Percentiles rank a stretch among this genome's conserved stretches.
These are phyloP conservation scores for Meteorus sp. DNA, from an alignment of 1,140 invertebrate species.

Conservation along the genomic window DNA sequence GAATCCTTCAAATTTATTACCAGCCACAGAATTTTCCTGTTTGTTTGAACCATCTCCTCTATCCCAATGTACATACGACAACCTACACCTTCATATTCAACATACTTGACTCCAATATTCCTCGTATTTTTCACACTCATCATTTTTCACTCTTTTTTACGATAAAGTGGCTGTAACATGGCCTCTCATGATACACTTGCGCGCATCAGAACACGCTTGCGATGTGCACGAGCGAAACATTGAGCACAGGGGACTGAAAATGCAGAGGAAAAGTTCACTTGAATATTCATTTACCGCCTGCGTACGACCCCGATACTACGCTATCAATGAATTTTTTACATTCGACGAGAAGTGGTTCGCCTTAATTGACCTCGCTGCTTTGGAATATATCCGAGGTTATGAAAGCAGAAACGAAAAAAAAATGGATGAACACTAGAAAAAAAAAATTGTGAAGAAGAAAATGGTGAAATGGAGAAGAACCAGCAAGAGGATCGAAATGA, in stretches of 20 bases:
- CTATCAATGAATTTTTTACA: slow-evolving; percentile 31
- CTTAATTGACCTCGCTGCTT: slow-evolving; percentile 18
- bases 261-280: slow-evolving; percentile 16
- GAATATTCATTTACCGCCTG: slow-evolving; percentile 17
- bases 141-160: background rate
- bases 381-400: slow-evolving; percentile 7
- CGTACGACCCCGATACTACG: slow-evolving; percentile 13
- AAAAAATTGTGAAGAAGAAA: too few relatives aligned
- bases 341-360: slow-evolving; percentile 25
- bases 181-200: background rate
- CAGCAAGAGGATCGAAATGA: background rate
- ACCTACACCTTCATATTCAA: too few relatives aligned
- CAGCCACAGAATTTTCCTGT: too few relatives aligned
- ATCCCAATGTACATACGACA: too few relatives aligned
- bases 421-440: background rate
- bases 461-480: background rate
- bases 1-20: too few relatives aligned
- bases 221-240: background rate
- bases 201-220: background rate
- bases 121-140: too few relatives aligned
- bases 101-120: too few relatives aligned
- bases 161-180: background rate
- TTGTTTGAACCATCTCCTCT: too few relatives aligned
- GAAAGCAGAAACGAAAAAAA: background rate
- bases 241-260: slow-evolving; percentile 15